Conservation (phyloP, 2,113 vertebrate species). For the Clupea harengus region DNA sequence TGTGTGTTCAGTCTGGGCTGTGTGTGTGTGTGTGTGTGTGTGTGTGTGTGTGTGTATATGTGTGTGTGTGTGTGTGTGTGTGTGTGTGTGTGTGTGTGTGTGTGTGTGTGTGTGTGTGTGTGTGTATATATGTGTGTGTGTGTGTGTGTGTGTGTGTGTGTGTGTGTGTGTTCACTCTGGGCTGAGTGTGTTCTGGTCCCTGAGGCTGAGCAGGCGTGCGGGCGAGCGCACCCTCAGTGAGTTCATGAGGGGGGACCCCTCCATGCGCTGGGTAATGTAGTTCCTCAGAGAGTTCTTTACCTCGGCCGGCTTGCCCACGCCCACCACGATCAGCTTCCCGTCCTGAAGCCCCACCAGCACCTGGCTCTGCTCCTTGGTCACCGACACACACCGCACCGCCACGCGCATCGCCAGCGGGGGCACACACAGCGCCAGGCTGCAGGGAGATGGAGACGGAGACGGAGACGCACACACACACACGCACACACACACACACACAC, state of each 20-base stretch:
- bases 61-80: no score
- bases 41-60: not conserved
- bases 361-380: constrained; percentile 93
- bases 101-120: no score
- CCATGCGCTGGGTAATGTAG: constrained; percentile 81
- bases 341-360: constrained; percentile 92
- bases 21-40: not conserved
- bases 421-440: constrained; percentile 80
- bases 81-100: no score
- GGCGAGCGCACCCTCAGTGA: constrained; percentile 78
- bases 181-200: constrained; percentile 75
- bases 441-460: constrained; percentile 25
- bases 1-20: not conserved
- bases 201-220: constrained; percentile 78
- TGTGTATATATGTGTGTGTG: not conserved
- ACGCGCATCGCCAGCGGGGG: constrained; percentile 88
- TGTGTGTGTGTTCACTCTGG: constrained; percentile 1
- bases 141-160: not conserved
- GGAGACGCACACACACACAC: not conserved
- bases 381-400: constrained; percentile 85
- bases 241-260: constrained; percentile 77
- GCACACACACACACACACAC: not conserved
- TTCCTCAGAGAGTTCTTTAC: constrained; percentile 86
- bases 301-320: constrained; percentile 94
- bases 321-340: constrained; percentile 94